These are phyloP conservation scores for Nanorana parkeri DNA, from an alignment of 2,113 vertebrate species.

Conservation along the genomic window DNA sequence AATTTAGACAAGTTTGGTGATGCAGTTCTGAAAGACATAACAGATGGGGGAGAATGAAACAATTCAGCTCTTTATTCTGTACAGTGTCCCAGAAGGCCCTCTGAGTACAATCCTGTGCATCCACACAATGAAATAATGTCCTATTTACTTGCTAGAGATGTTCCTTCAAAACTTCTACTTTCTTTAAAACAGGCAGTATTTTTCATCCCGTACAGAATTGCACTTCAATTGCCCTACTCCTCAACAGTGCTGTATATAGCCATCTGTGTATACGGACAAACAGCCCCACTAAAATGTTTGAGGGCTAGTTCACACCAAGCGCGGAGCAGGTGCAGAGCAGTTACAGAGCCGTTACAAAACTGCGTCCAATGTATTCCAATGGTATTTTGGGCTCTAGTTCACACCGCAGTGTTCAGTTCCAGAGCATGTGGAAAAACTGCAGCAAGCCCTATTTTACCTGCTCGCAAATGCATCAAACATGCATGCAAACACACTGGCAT, in stretches of 20 bases:
- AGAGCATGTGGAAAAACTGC: no score
- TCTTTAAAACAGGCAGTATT: not conserved
- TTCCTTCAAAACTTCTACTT: not conserved
- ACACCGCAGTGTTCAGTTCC: no score
- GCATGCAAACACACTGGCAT: no score
- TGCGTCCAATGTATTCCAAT: no score
- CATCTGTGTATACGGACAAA: conserved; percentile 2
- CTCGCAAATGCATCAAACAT: no score
- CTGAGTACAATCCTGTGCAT: conserved; percentile 1
- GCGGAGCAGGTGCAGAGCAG: no score
- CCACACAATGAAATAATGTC: conserved; percentile 22
- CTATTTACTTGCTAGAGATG: not conserved
- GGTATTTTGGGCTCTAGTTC: no score
- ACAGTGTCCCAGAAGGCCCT: conserved; percentile 24
- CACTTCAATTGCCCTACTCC: not conserved
- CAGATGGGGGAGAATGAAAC: conserved; percentile 17
- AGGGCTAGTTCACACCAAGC: no score
- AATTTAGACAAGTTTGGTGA: conserved; percentile 13
- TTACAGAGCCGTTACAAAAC: no score
- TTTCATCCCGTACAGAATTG: no score
- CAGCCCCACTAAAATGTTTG: no score
- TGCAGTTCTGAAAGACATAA: conserved; percentile 25
- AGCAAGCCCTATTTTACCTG: no score
- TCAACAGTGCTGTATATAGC: not conserved
- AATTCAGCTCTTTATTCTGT: conserved; percentile 23